A percentile compares a stretch with the other conserved stretches of the same genome.
These are phyloP conservation scores for Leptonema lineaticorne DNA, from an alignment of 1,140 invertebrate genomes.

Conservation along the genomic window DNA sequence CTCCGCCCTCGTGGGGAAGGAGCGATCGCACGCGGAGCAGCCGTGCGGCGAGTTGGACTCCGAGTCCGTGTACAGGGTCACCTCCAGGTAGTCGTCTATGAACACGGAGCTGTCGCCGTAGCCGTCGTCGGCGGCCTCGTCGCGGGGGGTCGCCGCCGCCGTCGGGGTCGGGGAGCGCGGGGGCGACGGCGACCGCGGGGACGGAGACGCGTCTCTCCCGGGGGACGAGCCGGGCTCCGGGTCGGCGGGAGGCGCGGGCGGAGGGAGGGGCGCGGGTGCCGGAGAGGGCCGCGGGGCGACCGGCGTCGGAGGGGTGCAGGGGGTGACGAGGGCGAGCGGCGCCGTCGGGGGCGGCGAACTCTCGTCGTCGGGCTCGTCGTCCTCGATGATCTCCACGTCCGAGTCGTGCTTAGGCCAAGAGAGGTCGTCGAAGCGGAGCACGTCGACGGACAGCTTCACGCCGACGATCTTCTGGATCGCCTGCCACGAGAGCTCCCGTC, in stretches of 20 bases:
- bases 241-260: neutral
- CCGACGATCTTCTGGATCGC: constrained; percentile 58
- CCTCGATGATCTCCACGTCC: constrained; percentile 57
- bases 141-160: neutral
- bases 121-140: constrained; percentile 1
- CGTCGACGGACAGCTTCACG: constrained; percentile 56
- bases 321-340: neutral
- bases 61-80: constrained; percentile 55
- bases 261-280: neutral
- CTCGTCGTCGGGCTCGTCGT: constrained; percentile 53
- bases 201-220: neutral
- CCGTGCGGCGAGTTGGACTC: constrained; percentile 50
- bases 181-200: constrained; percentile 4
- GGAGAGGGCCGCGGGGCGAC: neutral
- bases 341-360: neutral
- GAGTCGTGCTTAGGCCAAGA: constrained; percentile 56
- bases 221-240: neutral
- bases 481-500: constrained; percentile 59
- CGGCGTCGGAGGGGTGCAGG: neutral
- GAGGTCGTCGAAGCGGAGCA: constrained; percentile 57
- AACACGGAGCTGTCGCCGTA: constrained; percentile 53
- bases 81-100: constrained; percentile 57
- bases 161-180: constrained; percentile 8
- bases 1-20: constrained; percentile 51
- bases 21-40: constrained; percentile 54